Evolutionary conservation across 2,797 vertebrate genomes (phyloP).

Genomic region (Geotrypetes seraphini): DNA sequence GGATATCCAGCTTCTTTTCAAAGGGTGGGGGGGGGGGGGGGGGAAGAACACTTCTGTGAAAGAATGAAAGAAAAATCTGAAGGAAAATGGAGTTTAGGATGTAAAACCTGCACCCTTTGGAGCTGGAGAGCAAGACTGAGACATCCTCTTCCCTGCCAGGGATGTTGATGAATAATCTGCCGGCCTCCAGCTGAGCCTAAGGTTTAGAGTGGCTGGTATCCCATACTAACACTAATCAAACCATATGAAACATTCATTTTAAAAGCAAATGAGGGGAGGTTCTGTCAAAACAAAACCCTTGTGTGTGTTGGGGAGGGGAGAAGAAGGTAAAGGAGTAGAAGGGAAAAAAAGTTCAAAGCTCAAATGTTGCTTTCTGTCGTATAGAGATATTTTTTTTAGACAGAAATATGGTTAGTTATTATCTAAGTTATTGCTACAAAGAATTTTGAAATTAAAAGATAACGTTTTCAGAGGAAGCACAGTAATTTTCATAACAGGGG

Average conservation of each 20-base stretch:
- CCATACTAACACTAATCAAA: constrained; percentile 57
- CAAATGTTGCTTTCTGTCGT: constrained; percentile 36
- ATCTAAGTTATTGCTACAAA: constrained; percentile 59
- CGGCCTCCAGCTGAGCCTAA: constrained; percentile 61
- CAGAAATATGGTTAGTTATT: constrained; percentile 52
- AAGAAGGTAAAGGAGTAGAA: no score
- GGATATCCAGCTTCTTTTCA: no score
- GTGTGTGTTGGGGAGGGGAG: constrained; percentile 18
- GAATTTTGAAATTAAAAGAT: constrained; percentile 62
- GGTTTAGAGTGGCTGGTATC: constrained; percentile 52
- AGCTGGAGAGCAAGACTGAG: constrained; percentile 44
- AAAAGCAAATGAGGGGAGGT: constrained; percentile 61
- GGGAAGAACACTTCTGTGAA: constrained; percentile 30
- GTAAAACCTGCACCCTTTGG: constrained; percentile 24
- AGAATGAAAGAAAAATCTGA: constrained; percentile 23
- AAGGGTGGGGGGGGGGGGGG: no score
- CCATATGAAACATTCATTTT: constrained; percentile 54
- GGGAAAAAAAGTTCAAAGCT: constrained; percentile 50
- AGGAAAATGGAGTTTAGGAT: constrained; percentile 27
- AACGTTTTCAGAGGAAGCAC: constrained; percentile 40
- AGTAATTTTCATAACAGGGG: constrained; percentile 51
- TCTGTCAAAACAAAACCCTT: constrained; percentile 40
- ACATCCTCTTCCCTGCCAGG: constrained; percentile 66
- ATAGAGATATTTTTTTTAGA: no score
- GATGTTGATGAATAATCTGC: constrained; percentile 65